Evolutionary conservation across 2,888 invertebrate genomes (phyloP).

Genomic region (Microdon myrmicae): DNA sequence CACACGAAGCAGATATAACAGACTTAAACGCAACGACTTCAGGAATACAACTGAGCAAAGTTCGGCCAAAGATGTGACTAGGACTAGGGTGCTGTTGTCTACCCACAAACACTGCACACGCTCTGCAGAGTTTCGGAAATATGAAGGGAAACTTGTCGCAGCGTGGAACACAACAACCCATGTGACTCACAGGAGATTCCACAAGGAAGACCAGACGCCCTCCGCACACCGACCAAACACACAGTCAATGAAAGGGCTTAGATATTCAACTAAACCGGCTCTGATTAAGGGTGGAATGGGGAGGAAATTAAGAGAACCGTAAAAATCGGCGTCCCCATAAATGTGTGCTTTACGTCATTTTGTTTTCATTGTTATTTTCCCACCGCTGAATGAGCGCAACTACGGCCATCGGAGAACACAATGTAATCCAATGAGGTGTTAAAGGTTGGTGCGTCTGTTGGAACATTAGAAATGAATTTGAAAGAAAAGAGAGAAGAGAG

Average conservation of each 20-base stretch:
- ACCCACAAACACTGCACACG: neutral
- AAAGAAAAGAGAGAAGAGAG: no score
- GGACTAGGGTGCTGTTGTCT: conserved; percentile 29
- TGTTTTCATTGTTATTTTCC: conserved; percentile 7
- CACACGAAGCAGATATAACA: conserved; percentile 2
- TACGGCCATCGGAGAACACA: no score
- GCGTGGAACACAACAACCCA: conserved; percentile 1
- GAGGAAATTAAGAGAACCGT: conserved; percentile 26
- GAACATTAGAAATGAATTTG: no score
- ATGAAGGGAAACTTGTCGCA: conserved; percentile 17
- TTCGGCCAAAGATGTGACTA: conserved; percentile 11
- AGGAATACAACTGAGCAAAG: conserved; percentile 27
- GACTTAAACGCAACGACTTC: conserved; percentile 22
- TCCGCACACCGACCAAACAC: conserved; percentile 5
- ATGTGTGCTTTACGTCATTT: no score
- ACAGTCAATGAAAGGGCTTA: conserved; percentile 10
- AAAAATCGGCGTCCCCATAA: conserved; percentile 23
- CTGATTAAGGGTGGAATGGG: conserved; percentile 8
- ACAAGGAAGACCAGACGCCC: neutral
- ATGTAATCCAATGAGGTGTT: no score
- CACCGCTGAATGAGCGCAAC: no score
- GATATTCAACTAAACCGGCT: neutral
- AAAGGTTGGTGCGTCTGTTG: no score
- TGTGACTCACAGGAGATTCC: conserved; percentile 40
- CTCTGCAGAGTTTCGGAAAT: conserved; percentile 2